A percentile compares a stretch with the other conserved stretches of the same genome.
Evolutionary conservation across 2,888 invertebrate genomes (phyloP).

Genomic region (Nycteola revayana): DNA sequence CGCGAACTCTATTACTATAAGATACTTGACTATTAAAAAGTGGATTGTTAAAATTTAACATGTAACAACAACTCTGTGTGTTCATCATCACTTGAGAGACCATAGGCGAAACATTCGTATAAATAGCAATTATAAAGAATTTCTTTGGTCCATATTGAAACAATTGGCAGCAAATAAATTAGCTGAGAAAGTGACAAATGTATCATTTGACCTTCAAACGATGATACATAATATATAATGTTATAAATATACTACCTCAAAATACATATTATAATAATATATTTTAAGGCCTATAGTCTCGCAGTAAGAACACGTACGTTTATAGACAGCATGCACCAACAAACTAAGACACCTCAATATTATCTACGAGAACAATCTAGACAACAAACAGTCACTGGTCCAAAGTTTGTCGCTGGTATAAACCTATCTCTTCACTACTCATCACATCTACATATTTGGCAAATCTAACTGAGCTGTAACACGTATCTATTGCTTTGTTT

Average conservation of each 20-base stretch:
- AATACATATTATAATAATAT: constrained; percentile 9
- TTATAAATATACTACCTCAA: constrained; percentile 6
- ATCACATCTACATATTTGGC: constrained; percentile 77
- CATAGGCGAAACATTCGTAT: constrained; percentile 29
- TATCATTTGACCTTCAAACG: constrained; percentile 16
- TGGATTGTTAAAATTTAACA: constrained; percentile 69
- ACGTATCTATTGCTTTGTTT: constrained; percentile 29
- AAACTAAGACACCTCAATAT: constrained; percentile 74
- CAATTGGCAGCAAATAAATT: constrained; percentile 29
- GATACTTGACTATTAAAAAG: constrained; percentile 43
- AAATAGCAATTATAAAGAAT: constrained; percentile 36
- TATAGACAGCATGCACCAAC: constrained; percentile 70
- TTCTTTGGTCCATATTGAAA: constrained; percentile 57
- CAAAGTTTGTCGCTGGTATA: constrained; percentile 58
- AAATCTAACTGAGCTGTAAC: constrained; percentile 65
- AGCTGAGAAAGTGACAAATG: constrained; percentile 18
- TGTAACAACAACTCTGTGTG: constrained; percentile 65
- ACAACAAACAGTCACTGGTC: constrained; percentile 75
- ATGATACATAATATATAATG: constrained; percentile 6
- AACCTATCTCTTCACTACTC: constrained; percentile 54
- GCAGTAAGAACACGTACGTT: constrained; percentile 39
- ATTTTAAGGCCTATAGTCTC: constrained; percentile 38
- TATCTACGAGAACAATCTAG: constrained; percentile 68
- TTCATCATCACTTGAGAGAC: constrained; percentile 39
- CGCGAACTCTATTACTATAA: constrained; percentile 43